These are phyloP conservation scores for Ectemnius lituratus DNA, from an alignment of 2,888 invertebrate genomes.

Conservation along the genomic window DNA sequence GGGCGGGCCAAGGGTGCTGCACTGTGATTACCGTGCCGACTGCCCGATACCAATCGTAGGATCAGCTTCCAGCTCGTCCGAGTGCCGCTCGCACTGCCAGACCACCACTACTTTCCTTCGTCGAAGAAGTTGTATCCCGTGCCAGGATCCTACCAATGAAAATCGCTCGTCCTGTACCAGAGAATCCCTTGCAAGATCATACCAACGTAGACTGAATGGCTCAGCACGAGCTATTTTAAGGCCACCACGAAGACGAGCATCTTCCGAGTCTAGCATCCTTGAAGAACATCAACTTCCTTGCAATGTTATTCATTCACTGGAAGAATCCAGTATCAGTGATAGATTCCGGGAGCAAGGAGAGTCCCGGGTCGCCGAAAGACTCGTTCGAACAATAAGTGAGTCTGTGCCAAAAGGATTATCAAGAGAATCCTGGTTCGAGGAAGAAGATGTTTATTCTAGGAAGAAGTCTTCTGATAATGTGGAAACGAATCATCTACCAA, in stretches of 20 bases:
- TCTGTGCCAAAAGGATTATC: too few relatives aligned
- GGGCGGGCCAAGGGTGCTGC: conserved; percentile 74
- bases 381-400: too few relatives aligned
- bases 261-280: too few relatives aligned
- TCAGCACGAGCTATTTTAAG: not conserved
- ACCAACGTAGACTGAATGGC: not conserved
- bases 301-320: too few relatives aligned
- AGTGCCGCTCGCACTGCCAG: conserved; percentile 23
- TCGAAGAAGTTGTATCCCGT: not conserved
- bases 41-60: conserved; percentile 63
- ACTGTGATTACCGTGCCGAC: conserved; percentile 70
- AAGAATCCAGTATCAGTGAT: too few relatives aligned
- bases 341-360: too few relatives aligned
- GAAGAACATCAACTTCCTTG: too few relatives aligned
- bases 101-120: not conserved
- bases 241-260: too few relatives aligned
- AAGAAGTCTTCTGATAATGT: conserved; percentile 23
- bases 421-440: not conserved
- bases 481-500: conserved; percentile 13
- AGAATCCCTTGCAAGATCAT: not conserved
- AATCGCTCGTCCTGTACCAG: not conserved
- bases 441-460: not conserved
- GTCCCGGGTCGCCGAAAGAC: too few relatives aligned
- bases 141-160: not conserved
- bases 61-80: conserved; percentile 30